phyloP scores from a whole-genome alignment of 92 coral and sea anemone genomes.

The Epizoanthus rinbou region DNA sequence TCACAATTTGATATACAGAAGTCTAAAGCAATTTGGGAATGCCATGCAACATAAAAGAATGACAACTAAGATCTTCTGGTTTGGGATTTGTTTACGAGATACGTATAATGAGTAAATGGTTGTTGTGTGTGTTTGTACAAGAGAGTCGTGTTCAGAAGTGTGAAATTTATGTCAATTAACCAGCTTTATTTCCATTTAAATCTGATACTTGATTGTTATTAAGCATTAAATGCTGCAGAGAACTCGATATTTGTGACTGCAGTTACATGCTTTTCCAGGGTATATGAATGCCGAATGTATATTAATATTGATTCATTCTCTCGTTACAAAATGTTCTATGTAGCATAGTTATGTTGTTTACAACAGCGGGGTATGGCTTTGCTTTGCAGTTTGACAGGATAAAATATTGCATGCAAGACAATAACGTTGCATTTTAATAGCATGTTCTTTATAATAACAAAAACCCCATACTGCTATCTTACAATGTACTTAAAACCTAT shows the following conservation, averaged over 20 bases:
- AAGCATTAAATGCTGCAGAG: neutral
- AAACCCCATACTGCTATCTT: neutral
- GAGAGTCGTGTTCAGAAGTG: neutral
- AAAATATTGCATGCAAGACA: neutral
- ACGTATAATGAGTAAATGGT: neutral
- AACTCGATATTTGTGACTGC: neutral
- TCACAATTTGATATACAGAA: neutral
- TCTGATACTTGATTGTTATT: neutral
- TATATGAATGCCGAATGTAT: neutral
- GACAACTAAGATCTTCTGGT: neutral
- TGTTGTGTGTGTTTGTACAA: neutral
- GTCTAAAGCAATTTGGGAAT: neutral
- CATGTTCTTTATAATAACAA: neutral
- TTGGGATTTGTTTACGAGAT: neutral
- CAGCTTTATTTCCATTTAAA: neutral
- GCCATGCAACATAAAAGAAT: neutral
- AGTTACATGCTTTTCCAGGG: neutral
- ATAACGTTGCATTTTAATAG: neutral
- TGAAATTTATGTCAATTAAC: neutral
- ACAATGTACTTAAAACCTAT: neutral
- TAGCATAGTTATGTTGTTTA: neutral
- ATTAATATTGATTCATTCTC: neutral
- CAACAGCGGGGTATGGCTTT: slow-evolving; percentile 10
- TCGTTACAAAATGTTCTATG: neutral
- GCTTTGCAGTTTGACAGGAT: neutral